Conservation (phyloP, 2,113 vertebrate genomes). For the Hemichromis elongatus region DNA sequence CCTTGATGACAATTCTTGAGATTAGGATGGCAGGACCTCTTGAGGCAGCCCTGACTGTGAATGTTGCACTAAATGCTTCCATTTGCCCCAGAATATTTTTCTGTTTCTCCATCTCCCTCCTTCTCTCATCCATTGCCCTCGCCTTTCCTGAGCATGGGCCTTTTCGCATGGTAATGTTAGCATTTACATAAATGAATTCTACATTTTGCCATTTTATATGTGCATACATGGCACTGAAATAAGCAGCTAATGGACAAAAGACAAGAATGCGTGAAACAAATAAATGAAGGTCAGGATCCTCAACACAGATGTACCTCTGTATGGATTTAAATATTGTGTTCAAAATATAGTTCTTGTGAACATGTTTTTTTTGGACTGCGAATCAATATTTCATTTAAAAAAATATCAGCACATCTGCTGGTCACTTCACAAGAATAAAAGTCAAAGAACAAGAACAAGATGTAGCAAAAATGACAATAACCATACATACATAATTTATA, state of each 20-base stretch:
- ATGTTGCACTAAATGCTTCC: background rate
- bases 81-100: background rate
- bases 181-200: background rate
- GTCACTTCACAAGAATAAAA: background rate
- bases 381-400: background rate
- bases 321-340: background rate
- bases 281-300: background rate
- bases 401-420: background rate
- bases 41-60: background rate
- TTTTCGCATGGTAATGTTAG: background rate
- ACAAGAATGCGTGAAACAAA: background rate
- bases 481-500: background rate
- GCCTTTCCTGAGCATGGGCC: background rate
- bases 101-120: background rate
- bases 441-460: background rate
- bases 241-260: background rate
- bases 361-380: background rate
- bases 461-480: background rate
- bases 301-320: background rate
- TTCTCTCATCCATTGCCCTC: background rate
- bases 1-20: background rate
- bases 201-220: background rate
- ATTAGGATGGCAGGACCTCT: background rate
- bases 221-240: background rate
- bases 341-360: background rate